phyloP scores from a whole-genome alignment of 2,888 invertebrate genomes.

The Antheraea yamamai region DNA sequence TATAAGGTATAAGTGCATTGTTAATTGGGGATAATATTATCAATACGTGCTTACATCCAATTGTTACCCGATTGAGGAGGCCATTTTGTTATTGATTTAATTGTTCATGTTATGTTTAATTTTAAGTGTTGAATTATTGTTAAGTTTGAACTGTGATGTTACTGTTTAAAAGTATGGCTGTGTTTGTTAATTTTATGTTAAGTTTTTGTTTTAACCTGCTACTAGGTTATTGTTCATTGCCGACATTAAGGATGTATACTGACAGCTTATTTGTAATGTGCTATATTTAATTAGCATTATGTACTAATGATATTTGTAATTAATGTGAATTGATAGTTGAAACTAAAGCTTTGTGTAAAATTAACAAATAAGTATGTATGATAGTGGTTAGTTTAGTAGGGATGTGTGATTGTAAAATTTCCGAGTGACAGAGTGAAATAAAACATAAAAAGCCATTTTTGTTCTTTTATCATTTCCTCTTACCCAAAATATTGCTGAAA shows the following conservation, averaged over 20 bases:
- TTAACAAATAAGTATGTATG: conserved; percentile 79
- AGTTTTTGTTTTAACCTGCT: conserved; percentile 77
- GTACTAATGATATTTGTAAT: conserved; percentile 29
- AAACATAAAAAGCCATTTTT: conserved; percentile 44
- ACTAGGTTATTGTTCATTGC: conserved; percentile 62
- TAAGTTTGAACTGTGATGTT: conserved; percentile 71
- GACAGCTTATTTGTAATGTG: conserved; percentile 11
- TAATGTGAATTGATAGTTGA: conserved; percentile 67
- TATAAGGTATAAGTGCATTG: conserved; percentile 17
- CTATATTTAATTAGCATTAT: conserved; percentile 18
- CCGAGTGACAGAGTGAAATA: conserved; percentile 69
- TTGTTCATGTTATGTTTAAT: conserved; percentile 64
- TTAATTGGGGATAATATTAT: conserved; percentile 59
- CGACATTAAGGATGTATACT: conserved; percentile 71
- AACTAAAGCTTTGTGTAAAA: conserved; percentile 80
- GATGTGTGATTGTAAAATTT: conserved; percentile 61
- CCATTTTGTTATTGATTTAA: conserved; percentile 36
- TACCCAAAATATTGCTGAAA: not conserved
- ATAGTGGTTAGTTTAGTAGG: conserved; percentile 51
- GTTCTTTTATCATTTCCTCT: conserved; percentile 33
- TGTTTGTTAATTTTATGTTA: conserved; percentile 82
- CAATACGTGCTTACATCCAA: conserved; percentile 49
- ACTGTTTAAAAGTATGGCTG: conserved; percentile 67
- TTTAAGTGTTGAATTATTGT: conserved; percentile 77
- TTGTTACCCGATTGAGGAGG: conserved; percentile 42